phyloP scores from a whole-genome alignment of 2,888 invertebrate genomes.

The Conchocele bisecta region DNA sequence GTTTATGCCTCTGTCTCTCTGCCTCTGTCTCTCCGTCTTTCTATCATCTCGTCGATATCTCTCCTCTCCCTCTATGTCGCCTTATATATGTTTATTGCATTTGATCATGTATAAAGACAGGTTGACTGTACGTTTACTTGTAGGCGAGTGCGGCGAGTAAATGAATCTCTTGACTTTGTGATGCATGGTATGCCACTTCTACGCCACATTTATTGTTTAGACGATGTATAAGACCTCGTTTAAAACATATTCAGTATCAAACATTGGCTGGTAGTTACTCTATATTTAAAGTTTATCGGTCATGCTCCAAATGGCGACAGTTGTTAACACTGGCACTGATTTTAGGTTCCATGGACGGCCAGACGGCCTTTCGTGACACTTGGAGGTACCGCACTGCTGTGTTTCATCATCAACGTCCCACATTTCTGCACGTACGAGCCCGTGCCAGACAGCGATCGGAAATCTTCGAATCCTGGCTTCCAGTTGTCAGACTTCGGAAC shows the following conservation, averaged over 20 bases:
- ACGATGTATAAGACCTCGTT: no score
- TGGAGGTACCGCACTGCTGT: conserved; percentile 59
- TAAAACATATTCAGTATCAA: no score
- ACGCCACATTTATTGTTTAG: no score
- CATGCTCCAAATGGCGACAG: background rate
- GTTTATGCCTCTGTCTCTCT: background rate
- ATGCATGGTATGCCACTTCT: no score
- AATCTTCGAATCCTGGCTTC: conserved; percentile 45
- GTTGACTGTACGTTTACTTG: no score
- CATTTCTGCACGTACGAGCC: conserved; percentile 66
- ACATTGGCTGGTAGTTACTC: no score
- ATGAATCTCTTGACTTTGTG: no score
- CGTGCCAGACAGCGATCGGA: conserved; percentile 41
- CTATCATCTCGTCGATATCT: background rate
- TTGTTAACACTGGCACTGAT: background rate
- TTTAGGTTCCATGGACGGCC: conserved; percentile 66
- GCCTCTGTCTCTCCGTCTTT: background rate
- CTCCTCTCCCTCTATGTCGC: background rate
- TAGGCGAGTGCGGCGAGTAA: no score
- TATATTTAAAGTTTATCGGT: background rate
- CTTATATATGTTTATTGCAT: background rate
- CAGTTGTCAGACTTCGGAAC: conserved; percentile 59
- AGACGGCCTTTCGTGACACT: conserved; percentile 62
- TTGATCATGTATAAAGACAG: no score
- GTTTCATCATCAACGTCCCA: conserved; percentile 70